Conservation (phyloP, 2,888 invertebrate species). For the Perithous albicinctus region DNA sequence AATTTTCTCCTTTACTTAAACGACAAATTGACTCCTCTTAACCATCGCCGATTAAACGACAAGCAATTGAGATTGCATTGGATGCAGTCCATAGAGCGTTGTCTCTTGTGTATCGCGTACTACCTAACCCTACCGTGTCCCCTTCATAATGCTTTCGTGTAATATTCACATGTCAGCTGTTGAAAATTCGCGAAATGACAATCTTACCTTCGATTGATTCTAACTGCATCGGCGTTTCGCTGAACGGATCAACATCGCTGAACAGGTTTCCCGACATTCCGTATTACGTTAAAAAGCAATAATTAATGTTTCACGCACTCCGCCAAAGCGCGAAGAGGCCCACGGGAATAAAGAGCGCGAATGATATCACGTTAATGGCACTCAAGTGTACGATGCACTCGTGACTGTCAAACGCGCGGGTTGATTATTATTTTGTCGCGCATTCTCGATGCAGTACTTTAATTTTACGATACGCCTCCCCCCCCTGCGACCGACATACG, state of each 20-base stretch:
- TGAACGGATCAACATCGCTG: conserved; percentile 80
- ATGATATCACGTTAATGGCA: conserved; percentile 8
- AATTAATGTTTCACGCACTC: neutral
- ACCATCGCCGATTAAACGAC: neutral
- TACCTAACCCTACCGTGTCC: conserved; percentile 29
- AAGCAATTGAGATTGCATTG: conserved; percentile 1
- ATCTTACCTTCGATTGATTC: conserved; percentile 76
- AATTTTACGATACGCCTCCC: neutral
- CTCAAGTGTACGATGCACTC: conserved; percentile 13
- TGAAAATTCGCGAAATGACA: conserved; percentile 41
- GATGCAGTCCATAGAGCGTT: neutral
- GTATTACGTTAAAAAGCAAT: conserved; percentile 8
- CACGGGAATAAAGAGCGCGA: conserved; percentile 9
- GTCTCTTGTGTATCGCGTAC: neutral
- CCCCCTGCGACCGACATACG: neutral
- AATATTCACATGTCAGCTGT: conserved; percentile 52
- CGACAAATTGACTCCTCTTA: conserved; percentile 51
- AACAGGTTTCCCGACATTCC: conserved; percentile 76
- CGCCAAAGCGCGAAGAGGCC: too few relatives aligned
- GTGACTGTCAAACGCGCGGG: conserved; percentile 9
- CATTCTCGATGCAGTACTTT: neutral
- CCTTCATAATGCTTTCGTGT: too few relatives aligned
- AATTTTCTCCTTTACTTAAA: conserved; percentile 12
- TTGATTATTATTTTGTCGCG: neutral
- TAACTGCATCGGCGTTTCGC: conserved; percentile 78